Base-by-base conservation (phyloP, 1,140 invertebrate species). In the Babylonia areolata region DNA sequence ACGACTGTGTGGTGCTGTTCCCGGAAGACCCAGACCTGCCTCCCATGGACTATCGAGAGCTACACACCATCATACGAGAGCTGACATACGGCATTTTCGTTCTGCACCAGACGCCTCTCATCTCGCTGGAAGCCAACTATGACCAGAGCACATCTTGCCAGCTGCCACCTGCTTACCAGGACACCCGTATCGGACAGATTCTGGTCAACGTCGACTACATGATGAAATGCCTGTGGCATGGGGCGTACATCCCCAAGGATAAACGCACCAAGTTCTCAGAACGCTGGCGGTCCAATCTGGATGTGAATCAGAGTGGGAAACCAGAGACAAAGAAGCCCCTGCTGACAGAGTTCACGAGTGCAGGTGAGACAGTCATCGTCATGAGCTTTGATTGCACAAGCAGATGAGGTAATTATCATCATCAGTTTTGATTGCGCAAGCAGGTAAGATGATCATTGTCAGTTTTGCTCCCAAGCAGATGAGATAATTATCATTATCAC, bases 211-310 rank as follows among this genome's bases (percentile, higher is more conserved):
- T 94, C 3, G 94, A 94, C 86, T 94, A 94, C 88, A 94, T 94
- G 93, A 91, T 95, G 89, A 94, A 95, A 88, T 84, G 82, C 2
- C 85, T 95, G 23, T 95, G 94, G 94, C 94, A 95, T 89, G 94
- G 94, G 12, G 92, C 90, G 33, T 93, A 92, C 87, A 91, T 95
- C 81, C 93, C 94, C 1, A 92, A 92, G 85, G 94, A 94, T n/a
- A 94, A 94, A 89, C 79, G 94, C 40, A 91, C 90, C 54, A 94
- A 95, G 85, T 95, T 95, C 85, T 89, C 91, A 17, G 94, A 95
- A 79, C 90, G 93, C 54, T 95, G 94, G 94, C 85, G 94, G 73
- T 89, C 87, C 54, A 93, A 90, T 87, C 85, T 94, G 12, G 93
- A 94, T 85, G 91, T 94, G 12, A 93, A 94, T 86, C 85, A 81